Base-by-base conservation (phyloP, 1,140 invertebrate species). In the Medauroidea extradentata region DNA sequence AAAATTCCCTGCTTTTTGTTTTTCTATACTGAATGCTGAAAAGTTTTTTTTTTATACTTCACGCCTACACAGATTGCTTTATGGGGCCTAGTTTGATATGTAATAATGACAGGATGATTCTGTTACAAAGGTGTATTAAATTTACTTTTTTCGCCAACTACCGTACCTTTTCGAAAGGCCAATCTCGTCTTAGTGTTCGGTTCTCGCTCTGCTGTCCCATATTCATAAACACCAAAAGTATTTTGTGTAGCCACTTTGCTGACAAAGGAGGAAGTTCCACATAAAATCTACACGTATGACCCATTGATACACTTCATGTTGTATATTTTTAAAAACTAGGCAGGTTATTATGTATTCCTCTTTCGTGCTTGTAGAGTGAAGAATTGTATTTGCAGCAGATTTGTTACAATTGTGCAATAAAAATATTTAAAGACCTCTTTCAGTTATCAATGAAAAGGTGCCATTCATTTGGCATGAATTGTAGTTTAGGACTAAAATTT, bases 321-420 rank as follows among this genome's bases (percentile, higher is more conserved):
- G 69, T 8, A 74, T 65, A 65, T 64, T 67, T 13, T 69, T 9
- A 11, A 73, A 48, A 42, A 71, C 43, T 42, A 61, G 19, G 56
- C 44, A 27, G 24, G 71, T n/a, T n/a, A n/a, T 49, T 25, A 63
- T 27, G 60, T 73, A 74, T 56, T 64, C 54, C 65, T 74, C 70
- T 67, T 74, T 73, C 8, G 72, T 50, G 27, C 65, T 59, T 24
- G 63, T 64, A 16, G 63, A 67, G 63, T 71, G 66, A 48, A 64
- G 67, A 55, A 71, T 61, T 41, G 67, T 68, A 44, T 70, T 64
- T 9, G 59, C 63, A 14, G 58, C 63, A 63, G 63, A 66, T 64
- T 65, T 61, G 54, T 77, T 77, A 14, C 61, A 68, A 60, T 72
- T 75, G 53, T 76, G 67, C 16, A 75, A n/a, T n/a, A n/a, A n/a